Percentiles rank a stretch among this genome's conserved stretches.
These are phyloP conservation scores for Falco concolor DNA, from an alignment of 2,797 vertebrate genomes.

Conservation along the genomic window DNA sequence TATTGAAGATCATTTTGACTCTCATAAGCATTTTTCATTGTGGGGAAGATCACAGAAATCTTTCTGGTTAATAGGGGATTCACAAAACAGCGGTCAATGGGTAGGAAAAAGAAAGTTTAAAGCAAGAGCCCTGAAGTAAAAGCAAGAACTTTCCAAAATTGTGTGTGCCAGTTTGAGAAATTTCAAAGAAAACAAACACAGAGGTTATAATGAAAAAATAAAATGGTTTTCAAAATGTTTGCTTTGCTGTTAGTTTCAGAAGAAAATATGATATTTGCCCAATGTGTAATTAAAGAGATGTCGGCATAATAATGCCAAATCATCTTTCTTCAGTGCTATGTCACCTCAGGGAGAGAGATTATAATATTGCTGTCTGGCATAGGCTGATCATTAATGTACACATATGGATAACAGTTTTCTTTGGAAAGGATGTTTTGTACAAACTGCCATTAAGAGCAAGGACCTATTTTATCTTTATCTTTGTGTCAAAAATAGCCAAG, in stretches of 20 bases:
- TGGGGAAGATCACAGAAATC: neutral
- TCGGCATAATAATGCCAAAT: neutral
- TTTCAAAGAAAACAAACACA: neutral
- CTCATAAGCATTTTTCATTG: neutral
- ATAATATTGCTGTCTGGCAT: neutral
- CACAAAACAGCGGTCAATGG: neutral
- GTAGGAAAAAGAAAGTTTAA: neutral
- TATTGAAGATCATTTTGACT: neutral
- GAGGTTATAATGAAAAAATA: neutral
- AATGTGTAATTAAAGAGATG: neutral
- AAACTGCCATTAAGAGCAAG: constrained; percentile 29
- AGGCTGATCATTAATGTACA: neutral
- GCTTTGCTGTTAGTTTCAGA: neutral
- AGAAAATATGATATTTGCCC: neutral
- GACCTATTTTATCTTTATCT: constrained; percentile 41
- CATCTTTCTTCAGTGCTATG: neutral
- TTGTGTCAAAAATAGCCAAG: constrained; percentile 29
- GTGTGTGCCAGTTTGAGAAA: neutral
- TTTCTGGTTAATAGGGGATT: neutral
- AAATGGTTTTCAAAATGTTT: constrained; percentile 7
- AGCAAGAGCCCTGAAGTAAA: neutral
- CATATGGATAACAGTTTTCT: neutral
- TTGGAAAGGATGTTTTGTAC: neutral
- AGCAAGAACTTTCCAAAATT: neutral
- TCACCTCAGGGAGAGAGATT: neutral